Conservation (phyloP, 2,797 vertebrate genomes). For the Odontamblyopus rebecca region DNA sequence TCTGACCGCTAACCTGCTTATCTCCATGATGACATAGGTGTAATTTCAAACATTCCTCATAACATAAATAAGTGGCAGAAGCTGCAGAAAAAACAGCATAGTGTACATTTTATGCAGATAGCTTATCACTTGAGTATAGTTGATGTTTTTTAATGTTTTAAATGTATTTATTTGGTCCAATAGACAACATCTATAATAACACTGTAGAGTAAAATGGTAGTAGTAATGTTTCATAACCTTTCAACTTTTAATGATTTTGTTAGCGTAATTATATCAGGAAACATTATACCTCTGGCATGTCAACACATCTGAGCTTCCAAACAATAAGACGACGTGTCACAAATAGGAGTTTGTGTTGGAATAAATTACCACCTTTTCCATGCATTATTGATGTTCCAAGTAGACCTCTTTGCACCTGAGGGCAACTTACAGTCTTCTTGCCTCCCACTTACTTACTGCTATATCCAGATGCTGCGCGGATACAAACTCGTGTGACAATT, state of each 20-base stretch:
- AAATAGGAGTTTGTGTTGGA: constrained; percentile 53
- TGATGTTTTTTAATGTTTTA: neutral
- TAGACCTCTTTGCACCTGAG: constrained; percentile 54
- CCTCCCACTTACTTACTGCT: constrained; percentile 46
- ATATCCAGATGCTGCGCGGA: constrained; percentile 40
- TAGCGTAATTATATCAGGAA: neutral
- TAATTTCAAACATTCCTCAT: too few relatives aligned
- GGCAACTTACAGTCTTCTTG: constrained; percentile 48
- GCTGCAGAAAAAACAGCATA: too few relatives aligned
- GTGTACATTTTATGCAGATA: too few relatives aligned
- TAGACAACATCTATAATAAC: neutral
- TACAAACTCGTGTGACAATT: constrained; percentile 53
- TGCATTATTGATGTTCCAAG: constrained; percentile 67
- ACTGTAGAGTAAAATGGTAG: neutral
- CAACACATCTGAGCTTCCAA: constrained; percentile 34
- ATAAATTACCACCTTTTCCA: constrained; percentile 58
- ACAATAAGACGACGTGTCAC: constrained; percentile 37
- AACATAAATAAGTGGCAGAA: too few relatives aligned
- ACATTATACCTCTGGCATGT: neutral
- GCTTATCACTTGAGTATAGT: too few relatives aligned
- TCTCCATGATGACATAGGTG: too few relatives aligned
- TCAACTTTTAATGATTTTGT: neutral
- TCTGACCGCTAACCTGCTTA: too few relatives aligned
- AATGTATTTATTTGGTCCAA: neutral
- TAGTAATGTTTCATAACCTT: neutral